Percentiles rank a stretch among this genome's conserved stretches.
phyloP scores from a whole-genome alignment of 2,113 vertebrate species.

The Conger conger region DNA sequence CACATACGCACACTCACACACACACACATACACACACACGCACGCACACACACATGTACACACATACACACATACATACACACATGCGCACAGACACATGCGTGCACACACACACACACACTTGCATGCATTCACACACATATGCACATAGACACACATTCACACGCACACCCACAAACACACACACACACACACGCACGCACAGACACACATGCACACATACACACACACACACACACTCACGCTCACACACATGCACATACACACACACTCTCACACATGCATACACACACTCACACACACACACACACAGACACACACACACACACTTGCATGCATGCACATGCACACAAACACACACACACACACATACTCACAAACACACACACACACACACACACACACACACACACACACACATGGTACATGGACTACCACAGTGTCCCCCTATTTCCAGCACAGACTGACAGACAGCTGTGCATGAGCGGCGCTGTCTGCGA shows the following conservation, averaged over 20 bases:
- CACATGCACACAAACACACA: background rate
- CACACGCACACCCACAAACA: background rate
- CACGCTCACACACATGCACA: background rate
- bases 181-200: background rate
- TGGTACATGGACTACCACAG: background rate
- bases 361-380: background rate
- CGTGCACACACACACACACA: background rate
- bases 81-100: slow-evolving; percentile 8
- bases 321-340: slow-evolving; percentile 4
- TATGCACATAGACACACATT: background rate
- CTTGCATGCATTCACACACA: background rate
- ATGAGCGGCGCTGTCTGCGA: background rate
- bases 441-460: background rate
- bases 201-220: background rate
- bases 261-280: no score
- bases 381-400: slow-evolving; percentile 3
- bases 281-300: no score
- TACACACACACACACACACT: background rate
- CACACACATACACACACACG: background rate
- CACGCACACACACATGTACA: background rate
- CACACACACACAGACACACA: background rate
- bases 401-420: background rate
- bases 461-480: background rate
- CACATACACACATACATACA: no score
- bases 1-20: background rate